Evolutionary conservation across 2,797 vertebrate species (phyloP), one percentile per base, ranked within the genome.

Genomic region (Cyclopterus lumpus): DNA sequence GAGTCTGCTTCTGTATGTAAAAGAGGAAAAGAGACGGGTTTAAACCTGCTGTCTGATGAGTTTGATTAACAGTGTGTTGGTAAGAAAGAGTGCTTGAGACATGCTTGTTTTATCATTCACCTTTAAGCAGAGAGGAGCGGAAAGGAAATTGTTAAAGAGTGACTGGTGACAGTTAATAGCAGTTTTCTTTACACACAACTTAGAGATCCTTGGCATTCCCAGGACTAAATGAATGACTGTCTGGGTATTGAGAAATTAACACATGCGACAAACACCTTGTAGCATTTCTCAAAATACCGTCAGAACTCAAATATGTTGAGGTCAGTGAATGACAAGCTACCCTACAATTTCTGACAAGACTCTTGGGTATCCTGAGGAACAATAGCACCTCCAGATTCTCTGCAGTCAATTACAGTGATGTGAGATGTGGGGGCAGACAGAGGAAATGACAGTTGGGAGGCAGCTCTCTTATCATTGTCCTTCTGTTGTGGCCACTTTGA

Each of bases 391-490:
- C 78, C 77, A 82, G 64, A 86, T 79, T 79, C 85, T 87, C 75
- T 72, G 81, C 88, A 90, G 92, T 91, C 88, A 88, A 91, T 92
- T 89, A 92, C 85, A 86, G 88, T 77, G 89, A 84, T 74, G 88
- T 83, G 84, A 88, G 90, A 88, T 86, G 85, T 38, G 77, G 85
- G 75, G 78, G 84, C 81, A 88, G 87, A 87, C 79, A 54, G 84
- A 85, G 87, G 80, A 88, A 91, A 89, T 89, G 89, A 91, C 90
- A 91, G 88, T 85, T 77, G 71, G 85, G 77, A 87, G 89, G 92
- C 89, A 89, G 80, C 83, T 83, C 87, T 90, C 86, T 91, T 91
- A 93, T 93, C 91, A 90, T 86, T 78, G 87, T 88, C 90, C 92
- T 91, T 90, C 82, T 86, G 86, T 87, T 89, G 86, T 84, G 82